Conservation (phyloP, 64 coral and sea anemone species). For the Pachyseris speciosa region DNA sequence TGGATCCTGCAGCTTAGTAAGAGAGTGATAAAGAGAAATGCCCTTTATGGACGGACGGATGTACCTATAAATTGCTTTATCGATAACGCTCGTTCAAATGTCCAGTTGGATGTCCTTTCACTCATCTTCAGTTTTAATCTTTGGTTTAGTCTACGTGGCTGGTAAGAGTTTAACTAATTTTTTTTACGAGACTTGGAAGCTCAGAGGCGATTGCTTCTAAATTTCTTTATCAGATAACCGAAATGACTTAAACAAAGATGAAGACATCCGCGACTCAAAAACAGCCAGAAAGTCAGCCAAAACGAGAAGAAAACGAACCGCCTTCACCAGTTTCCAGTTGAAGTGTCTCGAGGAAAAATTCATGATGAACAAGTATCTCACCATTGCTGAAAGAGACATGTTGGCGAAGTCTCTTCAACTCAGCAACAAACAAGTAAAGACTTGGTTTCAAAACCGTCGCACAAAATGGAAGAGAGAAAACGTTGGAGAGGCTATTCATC, state of each 20-base stretch:
- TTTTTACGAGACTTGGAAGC: too few relatives aligned
- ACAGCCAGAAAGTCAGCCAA: slow-evolving; percentile 64
- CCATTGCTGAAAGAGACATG: slow-evolving; percentile 94
- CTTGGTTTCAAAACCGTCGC: slow-evolving; percentile 98
- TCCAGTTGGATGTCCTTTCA: too few relatives aligned
- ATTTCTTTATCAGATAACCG: background rate
- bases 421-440: slow-evolving; percentile 96
- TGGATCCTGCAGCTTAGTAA: too few relatives aligned
- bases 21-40: too few relatives aligned
- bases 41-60: too few relatives aligned
- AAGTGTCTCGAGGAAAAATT: slow-evolving; percentile 98
- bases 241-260: background rate
- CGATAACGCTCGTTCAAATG: too few relatives aligned
- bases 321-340: slow-evolving; percentile 96
- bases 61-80: too few relatives aligned
- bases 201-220: too few relatives aligned
- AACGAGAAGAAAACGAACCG: slow-evolving; percentile 83
- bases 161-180: too few relatives aligned
- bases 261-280: slow-evolving; percentile 45
- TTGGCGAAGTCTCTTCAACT: slow-evolving; percentile 93
- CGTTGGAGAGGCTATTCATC: slow-evolving; percentile 88
- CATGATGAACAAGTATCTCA: slow-evolving; percentile 92
- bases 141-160: too few relatives aligned
- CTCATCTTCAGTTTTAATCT: too few relatives aligned
- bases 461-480: slow-evolving; percentile 99